phyloP scores from a whole-genome alignment of 1,140 invertebrate genomes.

The Drosophila jambulina region DNA sequence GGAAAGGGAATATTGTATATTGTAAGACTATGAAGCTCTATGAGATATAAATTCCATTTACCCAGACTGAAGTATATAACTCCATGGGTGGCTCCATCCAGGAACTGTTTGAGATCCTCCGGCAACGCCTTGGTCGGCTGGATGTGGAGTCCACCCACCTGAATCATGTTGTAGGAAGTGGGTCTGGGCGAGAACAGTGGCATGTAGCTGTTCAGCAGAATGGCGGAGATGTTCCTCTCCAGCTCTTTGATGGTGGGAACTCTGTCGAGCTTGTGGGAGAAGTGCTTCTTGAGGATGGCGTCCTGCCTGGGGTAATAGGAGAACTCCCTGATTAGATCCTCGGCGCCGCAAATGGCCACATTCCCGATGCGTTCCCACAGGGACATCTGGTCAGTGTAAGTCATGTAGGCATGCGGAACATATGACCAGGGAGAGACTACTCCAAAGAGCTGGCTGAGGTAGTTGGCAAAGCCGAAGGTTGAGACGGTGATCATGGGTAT shows the following conservation, averaged over 20 bases:
- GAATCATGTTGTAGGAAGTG: constrained; percentile 85
- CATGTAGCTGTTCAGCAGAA: constrained; percentile 86
- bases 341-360: constrained; percentile 30
- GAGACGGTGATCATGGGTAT: constrained; percentile 76
- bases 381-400: constrained; percentile 75
- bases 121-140: constrained; percentile 80
- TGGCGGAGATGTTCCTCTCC: constrained; percentile 85
- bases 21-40: no score
- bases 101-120: constrained; percentile 64
- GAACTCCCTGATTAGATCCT: constrained; percentile 56
- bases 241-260: constrained; percentile 85
- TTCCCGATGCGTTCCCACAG: constrained; percentile 82
- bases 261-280: constrained; percentile 42
- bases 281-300: constrained; percentile 69
- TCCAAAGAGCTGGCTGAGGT: constrained; percentile 73
- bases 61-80: constrained; percentile 85
- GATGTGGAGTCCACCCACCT: constrained; percentile 86
- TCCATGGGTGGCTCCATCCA: constrained; percentile 86
- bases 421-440: constrained; percentile 76
- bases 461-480: constrained; percentile 78
- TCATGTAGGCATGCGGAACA: constrained; percentile 69
- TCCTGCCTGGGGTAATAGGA: constrained; percentile 73
- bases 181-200: constrained; percentile 84
- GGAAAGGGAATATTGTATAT: no score
- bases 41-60: not conserved